Conservation (phyloP, 1,140 invertebrate species). For the Drosophila biarmipes region DNA sequence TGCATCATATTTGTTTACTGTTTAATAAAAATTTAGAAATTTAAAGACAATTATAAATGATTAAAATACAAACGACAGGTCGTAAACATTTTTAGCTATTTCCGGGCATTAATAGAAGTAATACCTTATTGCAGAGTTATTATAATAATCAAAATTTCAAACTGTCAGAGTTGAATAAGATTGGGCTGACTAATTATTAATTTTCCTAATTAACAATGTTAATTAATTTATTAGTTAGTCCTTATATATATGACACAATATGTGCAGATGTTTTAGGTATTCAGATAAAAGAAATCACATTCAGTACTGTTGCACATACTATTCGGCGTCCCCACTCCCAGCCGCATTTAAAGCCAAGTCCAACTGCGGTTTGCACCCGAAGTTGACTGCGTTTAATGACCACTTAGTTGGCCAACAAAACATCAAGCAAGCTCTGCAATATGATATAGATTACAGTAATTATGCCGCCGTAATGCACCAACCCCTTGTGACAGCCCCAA, state of each 20-base stretch:
- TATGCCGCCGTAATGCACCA: constrained; percentile 15
- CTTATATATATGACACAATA: too few relatives aligned
- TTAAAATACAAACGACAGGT: neutral
- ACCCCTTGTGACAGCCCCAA: constrained; percentile 13
- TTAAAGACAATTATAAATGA: neutral
- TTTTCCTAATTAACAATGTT: too few relatives aligned
- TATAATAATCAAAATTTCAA: too few relatives aligned
- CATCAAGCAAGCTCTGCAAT: constrained; percentile 31
- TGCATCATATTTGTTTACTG: neutral
- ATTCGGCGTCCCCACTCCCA: neutral
- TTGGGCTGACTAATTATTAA: too few relatives aligned
- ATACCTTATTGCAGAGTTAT: too few relatives aligned
- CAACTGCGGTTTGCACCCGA: neutral
- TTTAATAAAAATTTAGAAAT: neutral
- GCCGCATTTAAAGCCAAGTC: neutral
- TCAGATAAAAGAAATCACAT: too few relatives aligned
- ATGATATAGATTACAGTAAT: constrained; percentile 40
- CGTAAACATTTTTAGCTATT: too few relatives aligned
- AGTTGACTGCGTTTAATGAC: constrained; percentile 41
- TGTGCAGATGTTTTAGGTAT: too few relatives aligned
- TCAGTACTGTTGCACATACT: neutral
- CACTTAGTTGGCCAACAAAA: constrained; percentile 39
- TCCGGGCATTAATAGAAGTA: too few relatives aligned
- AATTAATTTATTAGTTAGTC: too few relatives aligned
- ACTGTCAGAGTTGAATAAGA: too few relatives aligned